Base-by-base conservation (phyloP, 1,140 invertebrate genomes). In the Sarcophaga bullata region DNA sequence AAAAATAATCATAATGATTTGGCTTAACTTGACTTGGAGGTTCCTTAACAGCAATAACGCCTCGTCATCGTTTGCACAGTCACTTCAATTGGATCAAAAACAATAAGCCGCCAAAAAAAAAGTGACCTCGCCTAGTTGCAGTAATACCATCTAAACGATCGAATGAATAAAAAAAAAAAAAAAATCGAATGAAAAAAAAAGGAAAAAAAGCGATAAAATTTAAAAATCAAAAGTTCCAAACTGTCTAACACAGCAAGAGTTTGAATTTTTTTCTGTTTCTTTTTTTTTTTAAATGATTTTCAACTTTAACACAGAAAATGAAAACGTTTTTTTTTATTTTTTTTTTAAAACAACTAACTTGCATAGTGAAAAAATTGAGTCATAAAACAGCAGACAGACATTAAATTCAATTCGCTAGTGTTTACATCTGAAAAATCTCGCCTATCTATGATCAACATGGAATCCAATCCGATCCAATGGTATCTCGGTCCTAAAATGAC, bases 11-110 rank as follows among this genome's bases (percentile, higher is more conserved):
- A 68, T 68, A 68, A 68, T 68, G 62, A 25, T 68, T 68, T 68
- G 62, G 62, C 62, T 68, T 58, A n/a, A 58, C 54, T 58, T 68
- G 54, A 58, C 54, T 58, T 68, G 62, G 62, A 68, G 62, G 62
- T 68, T 68, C 17, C 62, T 68, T 68, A 10, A 68, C 62, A 19
- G 17, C 62, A 62, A 17, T 68, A 19, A 2, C 50, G 75, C 75
- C n/a, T 25, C 75, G 75, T 78, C 75, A 78, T 78, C 49, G 17
- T 78, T 78, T 78, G 75, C 75, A 49, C 75, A 78, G 75, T 78
- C 75, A 78, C 75, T 78, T 78, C 75, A 78, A 78, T 78, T 78
- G 75, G 75, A 78, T 78, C 75, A 78, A 78, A 78, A 78, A 52
- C 75, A 78, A 78, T 52, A 78, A 49, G 48, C 75, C 75, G 75